Percentiles rank a stretch among this genome's conserved stretches.
Evolutionary conservation across 2,113 vertebrate species (phyloP).

Genomic region (Oryctolagus cuniculus): DNA sequence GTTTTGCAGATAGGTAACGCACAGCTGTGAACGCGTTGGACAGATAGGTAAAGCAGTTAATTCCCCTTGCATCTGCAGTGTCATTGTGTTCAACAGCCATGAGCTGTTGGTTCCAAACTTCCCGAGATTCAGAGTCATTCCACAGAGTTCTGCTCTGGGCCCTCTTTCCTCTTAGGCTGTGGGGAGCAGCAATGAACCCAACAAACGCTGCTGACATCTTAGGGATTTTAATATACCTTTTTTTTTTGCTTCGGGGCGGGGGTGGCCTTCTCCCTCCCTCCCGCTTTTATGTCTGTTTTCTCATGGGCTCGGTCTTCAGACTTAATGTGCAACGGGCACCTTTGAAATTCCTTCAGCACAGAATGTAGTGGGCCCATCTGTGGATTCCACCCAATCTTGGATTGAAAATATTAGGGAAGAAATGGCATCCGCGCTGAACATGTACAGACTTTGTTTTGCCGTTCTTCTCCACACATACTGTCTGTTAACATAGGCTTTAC

Average conservation of each 20-base stretch:
- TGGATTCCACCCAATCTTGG: not conserved
- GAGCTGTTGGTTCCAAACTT: not conserved
- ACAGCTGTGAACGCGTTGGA: not conserved
- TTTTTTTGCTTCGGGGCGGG: accelerated
- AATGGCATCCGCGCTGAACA: not conserved
- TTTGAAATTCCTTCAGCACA: not conserved
- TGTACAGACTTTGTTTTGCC: not conserved
- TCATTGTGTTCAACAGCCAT: not conserved
- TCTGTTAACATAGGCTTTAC: too few species aligned
- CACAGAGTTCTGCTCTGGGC: not conserved
- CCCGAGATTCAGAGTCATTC: not conserved
- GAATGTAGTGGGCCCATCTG: not conserved
- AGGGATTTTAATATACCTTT: not conserved
- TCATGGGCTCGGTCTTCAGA: not conserved
- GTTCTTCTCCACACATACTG: not conserved
- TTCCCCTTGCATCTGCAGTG: not conserved
- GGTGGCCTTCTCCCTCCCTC: not conserved
- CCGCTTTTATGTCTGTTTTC: not conserved
- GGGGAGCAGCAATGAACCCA: not conserved
- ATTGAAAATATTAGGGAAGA: not conserved
- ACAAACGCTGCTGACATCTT: not conserved
- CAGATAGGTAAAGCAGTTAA: not conserved
- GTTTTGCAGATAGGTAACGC: not conserved
- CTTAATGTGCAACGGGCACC: not conserved
- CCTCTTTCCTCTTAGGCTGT: not conserved